Percentiles rank a stretch among this genome's conserved stretches.
Evolutionary conservation across 1,140 invertebrate genomes (phyloP).

Genomic region (Olivierus martensii): DNA sequence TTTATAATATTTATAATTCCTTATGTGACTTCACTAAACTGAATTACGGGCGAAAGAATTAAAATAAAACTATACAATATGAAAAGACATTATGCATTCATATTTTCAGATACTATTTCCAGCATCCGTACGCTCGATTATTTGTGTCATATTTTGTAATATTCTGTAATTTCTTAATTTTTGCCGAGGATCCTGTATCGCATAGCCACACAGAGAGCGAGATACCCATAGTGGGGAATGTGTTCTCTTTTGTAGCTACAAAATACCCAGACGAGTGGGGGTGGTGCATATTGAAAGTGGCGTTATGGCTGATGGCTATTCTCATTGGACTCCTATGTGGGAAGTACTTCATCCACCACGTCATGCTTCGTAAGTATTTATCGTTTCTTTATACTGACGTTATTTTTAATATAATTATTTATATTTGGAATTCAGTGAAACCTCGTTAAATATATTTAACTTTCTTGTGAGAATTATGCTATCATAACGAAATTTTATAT

Average conservation of each 20-base stretch:
- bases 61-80: no score
- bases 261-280: constrained; percentile 36
- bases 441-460: no score
- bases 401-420: no score
- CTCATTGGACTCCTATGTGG: constrained; percentile 36
- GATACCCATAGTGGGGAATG: constrained; percentile 40
- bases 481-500: no score
- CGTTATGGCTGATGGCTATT: constrained; percentile 37
- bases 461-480: no score
- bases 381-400: no score
- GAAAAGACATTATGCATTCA: no score
- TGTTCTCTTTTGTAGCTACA: constrained; percentile 39
- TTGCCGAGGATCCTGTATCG: constrained; percentile 43
- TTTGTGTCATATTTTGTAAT: constrained; percentile 40
- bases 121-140: constrained; percentile 40
- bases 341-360: constrained; percentile 35
- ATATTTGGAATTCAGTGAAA: no score
- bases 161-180: constrained; percentile 42
- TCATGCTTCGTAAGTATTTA: constrained; percentile 18
- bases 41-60: background rate
- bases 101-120: constrained; percentile 37
- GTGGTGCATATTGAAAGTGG: constrained; percentile 38
- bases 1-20: no score
- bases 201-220: constrained; percentile 38
- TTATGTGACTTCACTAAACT: background rate